Conservation (phyloP, 2,797 vertebrate genomes). For the Chrosomus eos region DNA sequence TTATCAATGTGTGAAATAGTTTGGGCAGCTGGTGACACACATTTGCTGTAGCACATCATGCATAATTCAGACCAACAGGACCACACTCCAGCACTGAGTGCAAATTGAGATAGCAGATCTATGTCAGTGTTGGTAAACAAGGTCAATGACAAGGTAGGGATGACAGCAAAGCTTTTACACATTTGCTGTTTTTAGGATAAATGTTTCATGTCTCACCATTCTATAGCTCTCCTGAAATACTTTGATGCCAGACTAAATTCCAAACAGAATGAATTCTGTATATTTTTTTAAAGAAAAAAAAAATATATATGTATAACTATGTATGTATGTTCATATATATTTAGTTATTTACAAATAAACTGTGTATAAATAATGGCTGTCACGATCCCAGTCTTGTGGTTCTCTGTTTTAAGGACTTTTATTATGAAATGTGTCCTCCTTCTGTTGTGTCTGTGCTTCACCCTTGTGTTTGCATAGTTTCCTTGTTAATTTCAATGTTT, state of each 20-base stretch:
- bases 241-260: slow-evolving; percentile 63
- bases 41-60: slow-evolving; percentile 39
- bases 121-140: slow-evolving; percentile 79
- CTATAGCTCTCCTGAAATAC: slow-evolving; percentile 63
- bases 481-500: no score
- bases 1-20: slow-evolving; percentile 70
- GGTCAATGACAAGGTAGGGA: slow-evolving; percentile 67
- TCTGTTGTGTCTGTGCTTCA: no score
- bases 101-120: slow-evolving; percentile 68
- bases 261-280: not conserved
- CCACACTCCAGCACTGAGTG: slow-evolving; percentile 55
- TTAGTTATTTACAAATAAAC: not conserved
- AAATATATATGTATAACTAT: not conserved
- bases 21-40: slow-evolving; percentile 61
- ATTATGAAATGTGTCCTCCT: no score
- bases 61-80: slow-evolving; percentile 54
- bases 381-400: no score
- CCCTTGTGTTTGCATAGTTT: no score
- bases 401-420: no score
- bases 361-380: not conserved
- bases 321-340: not conserved
- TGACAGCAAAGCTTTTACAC: slow-evolving; percentile 65
- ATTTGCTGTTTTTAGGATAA: slow-evolving; percentile 61
- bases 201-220: slow-evolving; percentile 72
- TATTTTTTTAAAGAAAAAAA: not conserved